These are phyloP conservation scores for Trichonephila clavipes DNA, from an alignment of 1,140 invertebrate species.

Conservation along the genomic window DNA sequence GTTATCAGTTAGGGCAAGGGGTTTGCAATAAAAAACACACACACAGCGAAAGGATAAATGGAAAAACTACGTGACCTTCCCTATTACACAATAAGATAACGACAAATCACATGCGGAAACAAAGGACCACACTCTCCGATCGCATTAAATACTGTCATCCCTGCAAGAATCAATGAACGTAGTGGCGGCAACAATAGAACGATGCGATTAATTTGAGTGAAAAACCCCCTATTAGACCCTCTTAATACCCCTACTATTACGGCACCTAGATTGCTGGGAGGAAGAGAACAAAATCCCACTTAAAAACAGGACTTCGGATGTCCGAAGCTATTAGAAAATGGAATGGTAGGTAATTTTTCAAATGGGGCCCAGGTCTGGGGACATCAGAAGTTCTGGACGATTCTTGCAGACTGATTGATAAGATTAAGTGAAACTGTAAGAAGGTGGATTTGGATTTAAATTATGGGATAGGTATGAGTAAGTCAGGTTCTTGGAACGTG, in stretches of 20 bases:
- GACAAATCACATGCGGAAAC: slow-evolving; percentile 34
- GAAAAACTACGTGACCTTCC: slow-evolving; percentile 54
- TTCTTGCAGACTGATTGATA: neutral
- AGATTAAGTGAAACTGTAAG: neutral
- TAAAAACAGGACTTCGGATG: slow-evolving; percentile 12
- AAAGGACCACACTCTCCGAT: neutral
- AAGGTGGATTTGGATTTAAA: neutral
- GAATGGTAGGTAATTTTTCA: slow-evolving; percentile 44
- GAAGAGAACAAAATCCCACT: neutral
- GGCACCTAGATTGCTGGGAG: slow-evolving; percentile 27
- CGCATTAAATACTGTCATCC: slow-evolving; percentile 43
- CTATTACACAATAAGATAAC: slow-evolving; percentile 55
- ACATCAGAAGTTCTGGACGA: neutral
- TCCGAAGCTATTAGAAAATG: slow-evolving; percentile 16
- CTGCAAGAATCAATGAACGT: slow-evolving; percentile 37
- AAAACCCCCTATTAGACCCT: slow-evolving; percentile 43
- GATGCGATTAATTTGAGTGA: slow-evolving; percentile 47
- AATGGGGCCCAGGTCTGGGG: neutral
- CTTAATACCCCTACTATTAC: slow-evolving; percentile 39
- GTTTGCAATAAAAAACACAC: neutral
- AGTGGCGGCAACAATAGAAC: slow-evolving; percentile 32
- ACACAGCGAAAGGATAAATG: slow-evolving; percentile 7
- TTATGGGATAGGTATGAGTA: neutral
- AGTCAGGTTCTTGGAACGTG: neutral
- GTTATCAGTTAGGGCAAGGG: neutral